Evolutionary conservation across 2,888 invertebrate species (phyloP).

Genomic region (Belgica antarctica): DNA sequence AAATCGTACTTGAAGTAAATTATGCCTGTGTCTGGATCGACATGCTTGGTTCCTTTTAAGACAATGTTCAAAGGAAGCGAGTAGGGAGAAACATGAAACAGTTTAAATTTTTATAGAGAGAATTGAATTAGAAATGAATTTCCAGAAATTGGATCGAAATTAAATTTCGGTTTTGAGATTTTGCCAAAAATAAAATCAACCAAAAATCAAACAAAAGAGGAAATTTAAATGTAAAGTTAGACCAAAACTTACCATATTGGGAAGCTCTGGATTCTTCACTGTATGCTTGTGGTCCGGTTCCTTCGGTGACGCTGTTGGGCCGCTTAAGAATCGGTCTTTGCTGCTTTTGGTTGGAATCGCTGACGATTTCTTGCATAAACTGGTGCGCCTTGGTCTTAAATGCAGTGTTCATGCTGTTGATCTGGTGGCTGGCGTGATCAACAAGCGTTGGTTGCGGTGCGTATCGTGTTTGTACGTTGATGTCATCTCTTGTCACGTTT

Average conservation of each 20-base stretch:
- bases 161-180: not conserved
- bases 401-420: conserved; percentile 65
- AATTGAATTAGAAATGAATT: not conserved
- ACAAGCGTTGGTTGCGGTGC: conserved; percentile 57
- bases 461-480: conserved; percentile 59
- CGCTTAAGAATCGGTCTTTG: conserved; percentile 57
- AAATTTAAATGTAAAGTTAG: conserved; percentile 35
- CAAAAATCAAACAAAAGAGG: conserved; percentile 24
- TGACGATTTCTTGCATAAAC: conserved; percentile 65
- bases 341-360: conserved; percentile 55
- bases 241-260: conserved; percentile 64
- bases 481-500: conserved; percentile 50
- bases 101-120: conserved; percentile 22
- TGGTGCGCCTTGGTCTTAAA: conserved; percentile 69
- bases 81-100: not conserved
- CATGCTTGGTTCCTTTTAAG: conserved; percentile 67
- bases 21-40: conserved; percentile 71
- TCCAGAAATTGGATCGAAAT: not conserved
- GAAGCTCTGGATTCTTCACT: conserved; percentile 68
- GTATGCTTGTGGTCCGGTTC: conserved; percentile 64
- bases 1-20: conserved; percentile 81
- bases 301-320: conserved; percentile 52
- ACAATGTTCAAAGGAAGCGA: not conserved
- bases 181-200: conserved; percentile 7
- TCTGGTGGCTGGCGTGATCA: conserved; percentile 58